Percentiles rank a stretch among this genome's conserved stretches.
Conservation (phyloP, 2,888 invertebrate genomes). For the Eupithecia subumbrata region DNA sequence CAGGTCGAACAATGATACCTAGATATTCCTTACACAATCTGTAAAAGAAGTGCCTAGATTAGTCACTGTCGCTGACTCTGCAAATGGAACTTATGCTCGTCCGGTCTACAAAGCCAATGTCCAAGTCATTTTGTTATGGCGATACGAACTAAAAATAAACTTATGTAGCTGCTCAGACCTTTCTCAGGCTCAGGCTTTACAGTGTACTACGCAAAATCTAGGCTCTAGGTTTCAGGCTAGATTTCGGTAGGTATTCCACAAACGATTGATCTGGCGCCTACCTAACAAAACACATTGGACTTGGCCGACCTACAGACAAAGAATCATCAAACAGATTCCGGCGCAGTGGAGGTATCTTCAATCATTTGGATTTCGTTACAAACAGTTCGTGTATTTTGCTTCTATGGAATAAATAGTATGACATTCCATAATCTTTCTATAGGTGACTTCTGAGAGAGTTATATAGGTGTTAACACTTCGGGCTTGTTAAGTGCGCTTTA, state of each 20-base stretch:
- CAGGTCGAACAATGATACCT: constrained; percentile 6
- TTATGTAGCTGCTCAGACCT: background rate
- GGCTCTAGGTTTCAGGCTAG: constrained; percentile 27
- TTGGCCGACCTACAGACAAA: constrained; percentile 20
- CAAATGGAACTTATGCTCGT: constrained; percentile 14
- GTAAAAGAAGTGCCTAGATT: background rate
- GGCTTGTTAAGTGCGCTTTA: background rate
- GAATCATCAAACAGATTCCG: constrained; percentile 17
- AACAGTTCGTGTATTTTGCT: background rate
- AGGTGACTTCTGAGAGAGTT: background rate
- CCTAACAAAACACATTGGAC: constrained; percentile 26
- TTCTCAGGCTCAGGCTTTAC: background rate
- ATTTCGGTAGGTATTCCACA: constrained; percentile 13
- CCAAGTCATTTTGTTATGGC: constrained; percentile 23
- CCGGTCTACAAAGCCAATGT: constrained; percentile 20
- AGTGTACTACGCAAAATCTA: constrained; percentile 10
- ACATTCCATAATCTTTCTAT: background rate
- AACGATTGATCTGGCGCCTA: constrained; percentile 13
- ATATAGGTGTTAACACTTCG: background rate
- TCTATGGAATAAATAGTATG: background rate
- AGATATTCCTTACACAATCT: background rate
- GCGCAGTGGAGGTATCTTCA: constrained; percentile 6
- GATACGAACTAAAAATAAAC: constrained; percentile 18
- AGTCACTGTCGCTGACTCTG: constrained; percentile 12
- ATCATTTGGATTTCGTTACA: constrained; percentile 17